A percentile compares a stretch with the other conserved stretches of the same genome.
These are phyloP conservation scores for Merodon equestris DNA, from an alignment of 2,888 invertebrate species.

Conservation along the genomic window DNA sequence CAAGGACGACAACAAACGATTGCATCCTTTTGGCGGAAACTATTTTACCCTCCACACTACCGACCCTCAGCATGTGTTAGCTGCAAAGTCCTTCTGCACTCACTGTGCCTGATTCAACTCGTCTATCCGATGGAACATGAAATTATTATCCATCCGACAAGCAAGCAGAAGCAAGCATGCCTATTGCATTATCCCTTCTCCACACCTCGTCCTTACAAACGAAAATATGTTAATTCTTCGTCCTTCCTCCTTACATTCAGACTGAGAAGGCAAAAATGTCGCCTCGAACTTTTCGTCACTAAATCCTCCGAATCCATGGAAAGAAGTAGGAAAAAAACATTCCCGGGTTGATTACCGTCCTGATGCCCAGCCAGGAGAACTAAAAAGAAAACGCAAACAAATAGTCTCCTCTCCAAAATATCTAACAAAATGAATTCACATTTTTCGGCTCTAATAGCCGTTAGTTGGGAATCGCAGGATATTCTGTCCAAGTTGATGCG, in stretches of 20 bases:
- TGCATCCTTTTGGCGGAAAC: constrained; percentile 14
- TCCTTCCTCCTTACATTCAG: constrained; percentile 16
- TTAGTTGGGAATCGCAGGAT: constrained; percentile 2
- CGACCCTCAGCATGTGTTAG: constrained; percentile 20
- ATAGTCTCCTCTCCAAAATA: constrained; percentile 33
- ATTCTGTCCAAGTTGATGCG: no score
- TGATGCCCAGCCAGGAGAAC: neutral
- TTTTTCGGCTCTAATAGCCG: constrained; percentile 37
- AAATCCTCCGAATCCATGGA: constrained; percentile 38
- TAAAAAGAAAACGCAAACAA: constrained; percentile 9
- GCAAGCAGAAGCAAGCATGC: constrained; percentile 18
- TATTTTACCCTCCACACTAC: neutral
- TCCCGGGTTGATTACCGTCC: constrained; percentile 9
- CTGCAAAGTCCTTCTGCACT: neutral
- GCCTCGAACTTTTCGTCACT: constrained; percentile 32
- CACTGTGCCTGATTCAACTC: no score
- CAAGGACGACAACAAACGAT: constrained; percentile 39
- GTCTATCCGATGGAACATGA: no score
- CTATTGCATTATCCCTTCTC: constrained; percentile 32
- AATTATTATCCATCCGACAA: constrained; percentile 15
- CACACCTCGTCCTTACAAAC: constrained; percentile 20
- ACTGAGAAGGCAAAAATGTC: constrained; percentile 4
- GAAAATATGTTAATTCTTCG: constrained; percentile 53
- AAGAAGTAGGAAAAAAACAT: neutral
- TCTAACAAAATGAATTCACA: constrained; percentile 48